Percentiles rank a stretch among this genome's conserved stretches.
Conservation (phyloP, 2,797 vertebrate genomes). For the Poeciliopsis presidionis region DNA sequence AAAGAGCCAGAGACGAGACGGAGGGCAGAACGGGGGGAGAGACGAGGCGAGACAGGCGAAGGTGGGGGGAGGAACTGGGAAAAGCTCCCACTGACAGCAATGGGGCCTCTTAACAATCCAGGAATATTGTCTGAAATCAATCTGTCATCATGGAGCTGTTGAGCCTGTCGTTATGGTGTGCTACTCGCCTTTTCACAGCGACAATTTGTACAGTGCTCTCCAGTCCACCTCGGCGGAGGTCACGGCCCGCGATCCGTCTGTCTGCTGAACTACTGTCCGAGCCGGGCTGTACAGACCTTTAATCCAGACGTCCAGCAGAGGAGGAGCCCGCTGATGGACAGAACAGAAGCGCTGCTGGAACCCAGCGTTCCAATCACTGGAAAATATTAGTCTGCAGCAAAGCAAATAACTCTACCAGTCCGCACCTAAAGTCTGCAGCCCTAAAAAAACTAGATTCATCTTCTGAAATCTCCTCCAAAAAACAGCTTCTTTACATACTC, state of each 20-base stretch:
- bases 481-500: slow-evolving; percentile 24
- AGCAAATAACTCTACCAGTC: background rate
- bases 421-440: background rate
- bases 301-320: slow-evolving; percentile 16
- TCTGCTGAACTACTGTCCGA: slow-evolving; percentile 47
- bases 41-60: slow-evolving; percentile 48
- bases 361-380: background rate
- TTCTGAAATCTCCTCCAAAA: slow-evolving; percentile 1
- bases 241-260: slow-evolving; percentile 56
- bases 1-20: slow-evolving; percentile 66
- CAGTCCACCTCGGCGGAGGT: slow-evolving; percentile 65
- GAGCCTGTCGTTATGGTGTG: slow-evolving; percentile 72
- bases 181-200: slow-evolving; percentile 71
- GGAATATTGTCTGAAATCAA: slow-evolving; percentile 77
- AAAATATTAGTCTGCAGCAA: background rate
- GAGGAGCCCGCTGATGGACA: background rate
- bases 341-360: slow-evolving; percentile 4
- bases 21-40: slow-evolving; percentile 21
- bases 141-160: slow-evolving; percentile 70
- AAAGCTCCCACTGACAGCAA: slow-evolving; percentile 79
- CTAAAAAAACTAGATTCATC: background rate
- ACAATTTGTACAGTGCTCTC: slow-evolving; percentile 75
- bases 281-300: slow-evolving; percentile 12
- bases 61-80: slow-evolving; percentile 60
- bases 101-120: slow-evolving; percentile 66